A percentile compares a stretch with the other conserved stretches of the same genome.
phyloP scores from a whole-genome alignment of 2,797 vertebrate genomes.

The Pangasius mekongensis region DNA sequence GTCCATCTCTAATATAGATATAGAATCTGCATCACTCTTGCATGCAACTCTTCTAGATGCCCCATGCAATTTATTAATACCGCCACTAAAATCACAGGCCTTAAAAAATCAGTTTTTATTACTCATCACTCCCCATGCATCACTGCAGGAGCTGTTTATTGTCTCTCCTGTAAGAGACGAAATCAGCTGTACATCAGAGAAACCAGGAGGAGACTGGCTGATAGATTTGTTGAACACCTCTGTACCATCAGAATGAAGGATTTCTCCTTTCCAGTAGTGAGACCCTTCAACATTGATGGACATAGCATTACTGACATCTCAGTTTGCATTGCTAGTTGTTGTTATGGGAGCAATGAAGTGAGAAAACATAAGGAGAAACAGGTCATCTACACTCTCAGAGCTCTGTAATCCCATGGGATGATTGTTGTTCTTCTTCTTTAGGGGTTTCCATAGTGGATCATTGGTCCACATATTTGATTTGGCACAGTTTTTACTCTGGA shows the following conservation, averaged over 20 bases:
- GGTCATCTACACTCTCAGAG: background rate
- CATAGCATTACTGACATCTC: background rate
- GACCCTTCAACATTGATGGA: background rate
- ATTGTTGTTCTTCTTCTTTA: background rate
- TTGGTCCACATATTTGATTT: too few relatives aligned
- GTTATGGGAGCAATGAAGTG: background rate
- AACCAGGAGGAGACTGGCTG: background rate
- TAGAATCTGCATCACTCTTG: background rate
- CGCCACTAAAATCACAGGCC: background rate
- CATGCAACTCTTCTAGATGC: background rate
- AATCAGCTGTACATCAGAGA: conserved; percentile 15
- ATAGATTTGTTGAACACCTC: background rate
- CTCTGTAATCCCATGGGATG: background rate
- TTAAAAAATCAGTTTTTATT: background rate
- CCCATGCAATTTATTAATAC: background rate
- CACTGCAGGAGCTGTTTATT: too few relatives aligned
- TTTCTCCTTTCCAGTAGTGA: background rate
- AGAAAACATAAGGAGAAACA: background rate
- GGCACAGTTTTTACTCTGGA: too few relatives aligned
- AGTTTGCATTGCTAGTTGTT: background rate
- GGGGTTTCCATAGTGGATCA: too few relatives aligned
- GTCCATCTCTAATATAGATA: background rate
- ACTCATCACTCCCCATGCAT: background rate
- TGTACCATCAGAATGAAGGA: background rate
- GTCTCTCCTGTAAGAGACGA: background rate